Base-by-base conservation (phyloP, 2,797 vertebrate species). In the Chromis chromis region DNA sequence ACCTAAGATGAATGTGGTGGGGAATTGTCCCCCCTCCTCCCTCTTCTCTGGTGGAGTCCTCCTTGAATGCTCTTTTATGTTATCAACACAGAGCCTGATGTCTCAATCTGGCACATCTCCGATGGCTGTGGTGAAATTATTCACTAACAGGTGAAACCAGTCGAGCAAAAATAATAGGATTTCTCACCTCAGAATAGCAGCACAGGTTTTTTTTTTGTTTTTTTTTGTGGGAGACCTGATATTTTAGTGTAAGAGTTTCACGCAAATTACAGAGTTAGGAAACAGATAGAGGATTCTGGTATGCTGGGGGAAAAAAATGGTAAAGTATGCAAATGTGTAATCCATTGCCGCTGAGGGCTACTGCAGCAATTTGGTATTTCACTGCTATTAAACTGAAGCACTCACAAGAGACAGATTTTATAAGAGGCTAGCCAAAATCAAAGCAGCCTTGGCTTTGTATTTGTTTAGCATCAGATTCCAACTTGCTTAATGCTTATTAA, bases 121-220 rank as follows among this genome's bases (percentile, higher is more conserved):
- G 70, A 81, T 84, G 88, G 92, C 91, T 92, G 90, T 81, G 79
- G 74, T 24, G 50, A 77, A 86, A 88, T 87, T 67, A 87, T 89
- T 90, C 81, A 76, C 79, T 80, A 86, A 89, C 85, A 91, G 88
- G 86, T 93, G 86, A 93, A 91, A 65, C 74, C 86, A 90, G 87
- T 82, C 86, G 71, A 82, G 89, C 76, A 76, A 67, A 87, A 84
- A 91, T 87, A 92, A 94, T 91, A 60, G 62, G 83, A 85, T 92
- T 87, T 77, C 58, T 88, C 77, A 74, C 73, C 84, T 81, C 52
- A 46, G 76, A 87, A 81, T 78, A 76, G 77, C 62, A 65, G 70
- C 74, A 60, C 46, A 71, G 50, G 13, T 71, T 31, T 31, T 31
- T 31, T 31, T 31, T 31, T 31, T 85, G 31, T n/a, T n/a, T n/a